These are phyloP conservation scores for Euzophera pinguis DNA, from an alignment of 2,888 invertebrate species.

Conservation along the genomic window DNA sequence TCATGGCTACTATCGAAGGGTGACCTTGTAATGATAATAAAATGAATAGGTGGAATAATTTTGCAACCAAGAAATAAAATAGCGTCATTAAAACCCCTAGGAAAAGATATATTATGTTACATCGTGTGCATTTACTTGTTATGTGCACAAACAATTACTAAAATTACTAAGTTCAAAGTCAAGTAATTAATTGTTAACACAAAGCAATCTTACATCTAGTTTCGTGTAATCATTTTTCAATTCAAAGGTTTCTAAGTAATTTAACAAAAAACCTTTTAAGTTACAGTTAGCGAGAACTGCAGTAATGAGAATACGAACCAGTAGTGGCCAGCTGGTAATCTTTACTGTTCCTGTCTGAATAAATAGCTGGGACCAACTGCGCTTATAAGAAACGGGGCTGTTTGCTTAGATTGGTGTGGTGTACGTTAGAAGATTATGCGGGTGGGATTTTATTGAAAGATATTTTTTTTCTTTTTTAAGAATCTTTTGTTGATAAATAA, in stretches of 20 bases:
- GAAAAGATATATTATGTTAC: no score
- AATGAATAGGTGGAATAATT: no score
- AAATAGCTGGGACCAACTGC: slow-evolving; percentile 4
- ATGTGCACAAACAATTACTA: no score
- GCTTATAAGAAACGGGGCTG: slow-evolving; percentile 4
- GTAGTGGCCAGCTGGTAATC: neutral
- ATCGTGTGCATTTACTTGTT: no score
- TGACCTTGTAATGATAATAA: no score
- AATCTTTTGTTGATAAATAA: neutral
- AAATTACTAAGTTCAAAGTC: no score
- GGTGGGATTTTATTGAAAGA: no score
- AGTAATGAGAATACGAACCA: neutral
- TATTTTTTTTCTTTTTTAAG: neutral
- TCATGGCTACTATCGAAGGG: no score
- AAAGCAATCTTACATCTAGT: neutral
- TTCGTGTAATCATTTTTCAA: neutral
- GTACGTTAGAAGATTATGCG: neutral
- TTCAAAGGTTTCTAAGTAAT: neutral
- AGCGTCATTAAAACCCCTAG: no score
- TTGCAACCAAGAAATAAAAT: no score
- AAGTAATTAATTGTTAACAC: neutral
- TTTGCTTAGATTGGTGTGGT: neutral
- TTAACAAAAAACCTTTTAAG: neutral
- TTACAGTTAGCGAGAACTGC: neutral
- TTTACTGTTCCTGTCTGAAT: neutral